Percentiles rank a stretch among this genome's conserved stretches.
Conservation (phyloP, 2,888 invertebrate species). For the Labia minor region DNA sequence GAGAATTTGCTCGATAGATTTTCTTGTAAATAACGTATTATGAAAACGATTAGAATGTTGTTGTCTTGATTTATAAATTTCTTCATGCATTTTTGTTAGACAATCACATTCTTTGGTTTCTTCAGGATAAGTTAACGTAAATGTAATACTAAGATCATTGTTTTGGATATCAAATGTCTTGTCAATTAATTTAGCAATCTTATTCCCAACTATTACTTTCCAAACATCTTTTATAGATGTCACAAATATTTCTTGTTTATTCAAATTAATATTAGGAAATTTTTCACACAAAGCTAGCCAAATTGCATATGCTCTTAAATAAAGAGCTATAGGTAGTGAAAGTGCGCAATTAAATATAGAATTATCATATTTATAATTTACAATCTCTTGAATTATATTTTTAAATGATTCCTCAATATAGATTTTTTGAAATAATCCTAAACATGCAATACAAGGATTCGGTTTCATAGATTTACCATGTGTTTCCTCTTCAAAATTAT, state of each 20-base stretch:
- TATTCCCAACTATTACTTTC: constrained; percentile 45
- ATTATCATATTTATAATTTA: constrained; percentile 47
- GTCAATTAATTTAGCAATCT: not conserved
- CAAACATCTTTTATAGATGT: constrained; percentile 63
- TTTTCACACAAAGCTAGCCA: constrained; percentile 45
- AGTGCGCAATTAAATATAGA: constrained; percentile 55
- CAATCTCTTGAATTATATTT: constrained; percentile 30
- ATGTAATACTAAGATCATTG: not conserved
- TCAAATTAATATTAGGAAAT: constrained; percentile 35
- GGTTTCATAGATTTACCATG: constrained; percentile 40
- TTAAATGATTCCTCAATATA: constrained; percentile 39
- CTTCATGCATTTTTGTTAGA: constrained; percentile 18
- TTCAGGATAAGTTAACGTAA: not conserved
- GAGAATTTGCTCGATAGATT: constrained; percentile 48
- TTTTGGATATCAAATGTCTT: not conserved
- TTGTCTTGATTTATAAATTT: constrained; percentile 21
- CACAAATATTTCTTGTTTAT: constrained; percentile 16
- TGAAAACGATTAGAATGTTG: constrained; percentile 33
- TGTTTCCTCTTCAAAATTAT: constrained; percentile 27
- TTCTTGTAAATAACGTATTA: constrained; percentile 51
- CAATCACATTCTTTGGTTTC: not conserved
- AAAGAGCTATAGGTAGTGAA: constrained; percentile 55
- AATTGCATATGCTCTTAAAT: constrained; percentile 56
- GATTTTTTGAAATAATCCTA: constrained; percentile 56
- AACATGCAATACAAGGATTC: constrained; percentile 54